Evolutionary conservation across 2,113 vertebrate genomes (phyloP), one percentile per base, ranked within the genome.

Genomic region (Myiozetetes cayanensis): DNA sequence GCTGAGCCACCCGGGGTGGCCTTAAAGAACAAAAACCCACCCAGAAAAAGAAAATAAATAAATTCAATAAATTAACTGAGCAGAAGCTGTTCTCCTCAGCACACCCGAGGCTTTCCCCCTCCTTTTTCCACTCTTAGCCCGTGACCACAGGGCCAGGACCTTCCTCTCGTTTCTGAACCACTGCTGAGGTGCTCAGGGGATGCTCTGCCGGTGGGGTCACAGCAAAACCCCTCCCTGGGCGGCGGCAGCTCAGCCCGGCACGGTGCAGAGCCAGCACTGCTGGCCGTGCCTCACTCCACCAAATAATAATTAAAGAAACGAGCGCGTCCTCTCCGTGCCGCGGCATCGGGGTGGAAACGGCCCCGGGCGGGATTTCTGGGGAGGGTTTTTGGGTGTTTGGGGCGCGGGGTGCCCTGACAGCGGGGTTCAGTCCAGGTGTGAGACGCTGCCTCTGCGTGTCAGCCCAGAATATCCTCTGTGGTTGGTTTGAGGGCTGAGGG

Each of bases 391-490:
- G 82, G 17, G 28, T 46, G 56, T 50, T 68, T 22, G 82, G 82
- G 52, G 53, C 0, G 1, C 1, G 2, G 68, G 55, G 81, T 0
- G 10, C n/a, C 44, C 58, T 18, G 62, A 8, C 17, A 10, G 89
- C 30, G 15, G 43, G 50, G 43, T 6, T 92, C 8, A 7, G 62
- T 6, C 35, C 94, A 95, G 95, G 95, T 96, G 95, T 58, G 30
- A 43, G 84, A 56, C 1, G 0, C 50, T 22, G 67, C 12, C 37
- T 5, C 83, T 46, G 89, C 19, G 2, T 72, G 75, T 12, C 66
- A 39, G 94, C 89, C 33, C 21, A 96, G 96, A 96, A 96, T 91
- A 95, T 89, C 90, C 77, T 31, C 89, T 95, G 96, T 1, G 95
- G 95, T 94, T 80, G 10, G 85, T 22, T 50, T 37, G 84, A 73